Conservation (phyloP, 2,888 invertebrate genomes). For the Drosophila paramelanica region DNA sequence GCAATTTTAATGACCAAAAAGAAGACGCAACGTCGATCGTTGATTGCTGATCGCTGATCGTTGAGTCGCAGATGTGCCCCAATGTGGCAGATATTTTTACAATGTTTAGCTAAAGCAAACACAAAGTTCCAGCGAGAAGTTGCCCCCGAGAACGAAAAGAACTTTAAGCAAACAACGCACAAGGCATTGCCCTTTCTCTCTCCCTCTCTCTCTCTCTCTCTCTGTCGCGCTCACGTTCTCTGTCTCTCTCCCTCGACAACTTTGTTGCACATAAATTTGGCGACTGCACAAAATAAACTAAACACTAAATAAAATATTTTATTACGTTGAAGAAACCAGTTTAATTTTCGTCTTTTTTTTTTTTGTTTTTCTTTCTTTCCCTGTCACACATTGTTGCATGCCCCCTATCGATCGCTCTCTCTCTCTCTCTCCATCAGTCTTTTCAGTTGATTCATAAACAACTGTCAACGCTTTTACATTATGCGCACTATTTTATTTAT, state of each 20-base stretch:
- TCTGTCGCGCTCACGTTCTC: background rate
- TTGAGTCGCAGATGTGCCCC: constrained; percentile 67
- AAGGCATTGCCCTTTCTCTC: constrained; percentile 35
- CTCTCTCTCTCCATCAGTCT: constrained; percentile 5
- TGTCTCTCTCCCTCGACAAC: constrained; percentile 22
- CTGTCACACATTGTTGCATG: constrained; percentile 72
- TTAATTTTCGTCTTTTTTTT: constrained; percentile 25
- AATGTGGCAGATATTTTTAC: constrained; percentile 68
- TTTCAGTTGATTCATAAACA: constrained; percentile 64
- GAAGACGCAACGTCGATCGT: constrained; percentile 55
- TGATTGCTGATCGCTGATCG: constrained; percentile 72
- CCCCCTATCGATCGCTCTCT: background rate
- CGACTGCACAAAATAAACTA: constrained; percentile 69
- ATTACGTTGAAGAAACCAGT: constrained; percentile 74
- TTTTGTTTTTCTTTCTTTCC: constrained; percentile 6
- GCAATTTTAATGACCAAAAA: constrained; percentile 77
- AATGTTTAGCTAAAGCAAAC: constrained; percentile 79
- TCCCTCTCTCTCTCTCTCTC: background rate
- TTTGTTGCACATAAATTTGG: constrained; percentile 68
- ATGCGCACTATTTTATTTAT: constrained; percentile 69
- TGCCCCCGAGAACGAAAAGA: constrained; percentile 6
- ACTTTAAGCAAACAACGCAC: constrained; percentile 52
- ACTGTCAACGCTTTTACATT: constrained; percentile 65
- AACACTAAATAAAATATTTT: constrained; percentile 82
- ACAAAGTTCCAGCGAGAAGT: constrained; percentile 44